Conservation (phyloP, 2,113 vertebrate species). For the Colossoma macropomum region DNA sequence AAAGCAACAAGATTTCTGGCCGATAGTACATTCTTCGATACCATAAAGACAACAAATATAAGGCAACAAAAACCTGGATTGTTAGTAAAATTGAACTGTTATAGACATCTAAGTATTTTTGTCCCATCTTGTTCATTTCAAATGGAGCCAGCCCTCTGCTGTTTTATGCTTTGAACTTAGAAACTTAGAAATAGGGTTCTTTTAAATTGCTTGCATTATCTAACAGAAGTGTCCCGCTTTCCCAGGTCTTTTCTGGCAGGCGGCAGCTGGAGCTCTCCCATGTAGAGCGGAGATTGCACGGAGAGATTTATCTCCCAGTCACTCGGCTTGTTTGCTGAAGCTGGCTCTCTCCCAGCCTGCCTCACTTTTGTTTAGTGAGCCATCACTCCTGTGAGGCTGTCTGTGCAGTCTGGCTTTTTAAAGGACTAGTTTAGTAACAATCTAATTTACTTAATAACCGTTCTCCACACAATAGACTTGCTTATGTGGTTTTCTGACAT, state of each 20-base stretch:
- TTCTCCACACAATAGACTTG: not conserved
- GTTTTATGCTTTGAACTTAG: not conserved
- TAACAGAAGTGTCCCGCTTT: not conserved
- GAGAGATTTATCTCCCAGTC: slow-evolving; percentile 23
- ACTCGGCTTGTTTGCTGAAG: slow-evolving; percentile 33
- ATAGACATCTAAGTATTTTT: not conserved
- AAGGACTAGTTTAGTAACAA: not conserved
- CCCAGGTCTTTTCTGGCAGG: not conserved
- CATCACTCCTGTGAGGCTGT: slow-evolving; percentile 18
- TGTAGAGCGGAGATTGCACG: not conserved
- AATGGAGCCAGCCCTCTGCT: not conserved
- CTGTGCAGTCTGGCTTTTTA: slow-evolving; percentile 26
- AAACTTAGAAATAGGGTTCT: not conserved
- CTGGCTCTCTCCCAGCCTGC: slow-evolving; percentile 32
- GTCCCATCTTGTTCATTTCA: not conserved
- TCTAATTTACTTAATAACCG: not conserved
- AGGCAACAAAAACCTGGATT: not conserved
- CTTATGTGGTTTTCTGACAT: not conserved
- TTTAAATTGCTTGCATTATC: not conserved
- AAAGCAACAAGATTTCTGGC: not conserved
- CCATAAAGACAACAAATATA: not conserved
- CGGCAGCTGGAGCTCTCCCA: slow-evolving; percentile 30
- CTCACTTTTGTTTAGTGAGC: not conserved
- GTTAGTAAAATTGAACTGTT: not conserved
- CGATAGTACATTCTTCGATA: not conserved